A percentile compares a stretch with the other conserved stretches of the same genome.
phyloP scores from a whole-genome alignment of 2,888 invertebrate species.

The Priocnemis perturbator region DNA sequence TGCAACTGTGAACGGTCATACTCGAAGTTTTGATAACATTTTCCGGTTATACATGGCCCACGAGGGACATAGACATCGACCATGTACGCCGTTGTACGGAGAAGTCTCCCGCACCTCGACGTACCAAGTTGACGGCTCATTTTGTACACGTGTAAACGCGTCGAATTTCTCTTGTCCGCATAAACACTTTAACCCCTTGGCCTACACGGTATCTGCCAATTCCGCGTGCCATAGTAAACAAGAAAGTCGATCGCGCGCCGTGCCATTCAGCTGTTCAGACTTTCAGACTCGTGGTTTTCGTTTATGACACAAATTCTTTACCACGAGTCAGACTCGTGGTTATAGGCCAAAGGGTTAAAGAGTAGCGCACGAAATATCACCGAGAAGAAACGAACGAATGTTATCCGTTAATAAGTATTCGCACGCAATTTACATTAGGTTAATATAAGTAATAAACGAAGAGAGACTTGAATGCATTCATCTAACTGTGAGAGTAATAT shows the following conservation, averaged over 20 bases:
- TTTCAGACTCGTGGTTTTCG: no score
- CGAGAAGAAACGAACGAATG: slow-evolving; percentile 5
- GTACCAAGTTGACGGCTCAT: background rate
- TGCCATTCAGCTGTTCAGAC: no score
- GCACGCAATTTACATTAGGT: no score
- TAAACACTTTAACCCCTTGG: background rate
- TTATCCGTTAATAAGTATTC: no score
- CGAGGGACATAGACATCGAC: slow-evolving; percentile 6
- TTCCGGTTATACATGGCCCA: slow-evolving; percentile 7
- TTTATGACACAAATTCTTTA: no score
- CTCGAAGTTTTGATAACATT: slow-evolving; percentile 2
- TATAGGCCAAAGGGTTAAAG: no score
- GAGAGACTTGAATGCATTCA: no score
- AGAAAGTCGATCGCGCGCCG: no score
- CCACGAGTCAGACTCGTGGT: no score
- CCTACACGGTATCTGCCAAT: no score
- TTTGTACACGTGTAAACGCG: background rate
- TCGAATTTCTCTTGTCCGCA: background rate
- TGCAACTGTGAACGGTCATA: slow-evolving; percentile 14
- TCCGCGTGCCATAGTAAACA: no score
- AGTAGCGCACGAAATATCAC: background rate
- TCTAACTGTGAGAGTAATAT: slow-evolving; percentile 30
- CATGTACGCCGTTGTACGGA: background rate
- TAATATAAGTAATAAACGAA: no score
- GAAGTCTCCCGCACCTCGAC: background rate